Base-by-base conservation (phyloP, 2,888 invertebrate species). In the Chrysodeixis includens region DNA sequence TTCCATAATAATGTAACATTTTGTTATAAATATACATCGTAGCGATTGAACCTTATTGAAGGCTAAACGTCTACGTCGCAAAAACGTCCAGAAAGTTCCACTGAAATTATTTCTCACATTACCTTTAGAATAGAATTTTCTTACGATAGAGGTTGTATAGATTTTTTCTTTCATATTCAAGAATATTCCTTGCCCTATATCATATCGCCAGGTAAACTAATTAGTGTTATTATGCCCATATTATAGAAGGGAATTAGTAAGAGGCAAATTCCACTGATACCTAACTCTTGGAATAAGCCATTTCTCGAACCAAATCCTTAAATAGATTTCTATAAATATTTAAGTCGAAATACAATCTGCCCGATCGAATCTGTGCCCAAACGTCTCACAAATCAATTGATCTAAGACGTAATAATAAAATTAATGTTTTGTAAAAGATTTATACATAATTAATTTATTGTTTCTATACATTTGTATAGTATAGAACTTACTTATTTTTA, bases 261-360 rank as follows among this genome's bases (percentile, higher is more conserved):
- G 18, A 10, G 46, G 46, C 9, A 49, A 49, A 49, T 49, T 49
- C 46, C 46, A 20, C n/a, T n/a, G n/a, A n/a, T n/a, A n/a, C 20
- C 46, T 49, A 10, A 20, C 18, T 49, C 9, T 49, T 49, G 20
- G 20, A 49, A 49, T 46, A 46, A 46, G 18, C 18, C 18, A 49
- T 49, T 49, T 49, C 46, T 18, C 20, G 18, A 49, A 20, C 10
- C 46, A 49, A 49, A 49, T 49, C 46, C 46, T 20, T 49, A 49
- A 49, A 49, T 49, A 49, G 46, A 49, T 49, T 18, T 49, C 46
- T 49, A 49, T 49, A 49, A 49, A 49, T 49, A 49, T 49, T 49
- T 49, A 49, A 49, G 46, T 49, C 20, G 46, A 49, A 49, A 49
- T 49, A 49, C 46, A 49, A 49, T 49, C 46, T 20, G 46, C 20